These are phyloP conservation scores for Uria aalge DNA, from an alignment of 2,113 vertebrate species.

Conservation along the genomic window DNA sequence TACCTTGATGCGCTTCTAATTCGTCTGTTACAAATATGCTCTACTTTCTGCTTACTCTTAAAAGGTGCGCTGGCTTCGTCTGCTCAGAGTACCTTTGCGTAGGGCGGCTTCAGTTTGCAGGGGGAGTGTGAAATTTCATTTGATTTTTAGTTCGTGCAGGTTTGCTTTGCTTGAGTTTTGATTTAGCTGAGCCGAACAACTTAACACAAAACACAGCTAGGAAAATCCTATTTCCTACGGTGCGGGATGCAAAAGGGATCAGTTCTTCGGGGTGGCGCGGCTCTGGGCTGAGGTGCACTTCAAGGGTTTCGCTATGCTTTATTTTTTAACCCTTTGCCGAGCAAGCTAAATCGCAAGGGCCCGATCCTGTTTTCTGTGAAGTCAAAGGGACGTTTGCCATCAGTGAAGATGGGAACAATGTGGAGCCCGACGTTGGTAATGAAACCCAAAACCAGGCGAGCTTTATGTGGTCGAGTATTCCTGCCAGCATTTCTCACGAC, in stretches of 20 bases:
- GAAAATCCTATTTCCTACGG: constrained; percentile 1
- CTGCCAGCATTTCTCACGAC: background rate
- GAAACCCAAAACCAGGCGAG: background rate
- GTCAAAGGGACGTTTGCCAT: background rate
- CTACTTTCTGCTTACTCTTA: background rate
- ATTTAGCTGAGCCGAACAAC: constrained; percentile 1
- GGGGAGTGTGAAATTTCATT: constrained; percentile 32
- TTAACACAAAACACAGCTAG: constrained; percentile 45
- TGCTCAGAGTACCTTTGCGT: background rate
- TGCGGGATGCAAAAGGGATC: background rate
- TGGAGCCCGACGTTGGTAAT: background rate
- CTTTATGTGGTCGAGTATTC: background rate
- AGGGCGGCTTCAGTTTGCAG: background rate
- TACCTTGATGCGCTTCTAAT: constrained; percentile 55
- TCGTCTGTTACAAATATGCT: constrained; percentile 44
- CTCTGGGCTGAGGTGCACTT: background rate
- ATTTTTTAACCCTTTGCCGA: background rate
- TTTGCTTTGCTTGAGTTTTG: constrained; percentile 28
- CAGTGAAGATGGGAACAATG: background rate
- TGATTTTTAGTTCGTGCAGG: background rate
- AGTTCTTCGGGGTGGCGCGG: background rate
- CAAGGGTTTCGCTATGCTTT: background rate
- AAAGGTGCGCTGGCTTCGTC: background rate
- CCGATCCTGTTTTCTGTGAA: background rate
- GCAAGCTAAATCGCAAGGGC: background rate